Conservation (phyloP, 2,888 invertebrate genomes). For the Polyommatus iphigenia region DNA sequence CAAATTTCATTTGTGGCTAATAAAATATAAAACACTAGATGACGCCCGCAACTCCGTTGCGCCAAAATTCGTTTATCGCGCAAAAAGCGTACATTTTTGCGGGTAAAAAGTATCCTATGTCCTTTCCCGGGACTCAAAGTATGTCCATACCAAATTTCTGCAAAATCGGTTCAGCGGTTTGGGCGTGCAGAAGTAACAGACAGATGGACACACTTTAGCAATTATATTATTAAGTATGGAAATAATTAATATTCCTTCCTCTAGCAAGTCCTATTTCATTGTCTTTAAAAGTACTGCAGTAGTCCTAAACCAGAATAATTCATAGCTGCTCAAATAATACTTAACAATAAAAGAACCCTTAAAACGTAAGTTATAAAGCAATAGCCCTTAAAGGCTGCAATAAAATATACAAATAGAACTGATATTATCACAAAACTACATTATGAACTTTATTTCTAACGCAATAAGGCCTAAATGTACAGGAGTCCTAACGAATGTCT, state of each 20-base stretch:
- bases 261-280: no score
- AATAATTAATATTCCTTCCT: no score
- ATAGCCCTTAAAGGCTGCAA: constrained; percentile 16
- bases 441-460: neutral
- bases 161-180: no score
- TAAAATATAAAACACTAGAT: neutral
- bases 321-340: neutral
- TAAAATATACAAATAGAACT: constrained; percentile 25
- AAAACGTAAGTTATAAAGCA: constrained; percentile 13
- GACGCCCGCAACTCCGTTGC: neutral
- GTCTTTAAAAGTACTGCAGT: no score
- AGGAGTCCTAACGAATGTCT: constrained; percentile 58
- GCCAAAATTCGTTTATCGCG: neutral
- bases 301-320: no score
- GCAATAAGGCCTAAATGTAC: constrained; percentile 44
- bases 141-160: no score
- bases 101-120: no score
- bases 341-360: constrained; percentile 2
- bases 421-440: constrained; percentile 36
- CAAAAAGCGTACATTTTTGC: neutral
- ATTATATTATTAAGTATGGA: no score
- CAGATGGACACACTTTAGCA: no score
- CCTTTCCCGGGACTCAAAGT: no score
- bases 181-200: no score
- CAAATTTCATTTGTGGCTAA: constrained; percentile 23